Evolutionary conservation across 2,888 invertebrate species (phyloP), one percentile per base, ranked within the genome.

Genomic region (Drosophila rellima): DNA sequence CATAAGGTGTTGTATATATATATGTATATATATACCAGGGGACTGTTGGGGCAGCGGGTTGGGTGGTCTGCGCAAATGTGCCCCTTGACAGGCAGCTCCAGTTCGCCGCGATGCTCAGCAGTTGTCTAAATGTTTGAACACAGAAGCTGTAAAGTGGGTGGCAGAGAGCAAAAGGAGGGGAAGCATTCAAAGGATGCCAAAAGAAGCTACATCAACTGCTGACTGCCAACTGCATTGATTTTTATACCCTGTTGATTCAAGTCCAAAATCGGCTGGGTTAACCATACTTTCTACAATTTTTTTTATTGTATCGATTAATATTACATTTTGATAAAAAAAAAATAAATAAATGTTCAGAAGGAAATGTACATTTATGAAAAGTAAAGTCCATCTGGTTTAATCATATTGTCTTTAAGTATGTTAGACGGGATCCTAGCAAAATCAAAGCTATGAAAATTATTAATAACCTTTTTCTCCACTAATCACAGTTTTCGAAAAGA

Each of bases 41-140:
- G 8, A 8, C 39, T 42, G 3, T 7, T 45, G 45, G 39, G 11
- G 23, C 42, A 11, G 39, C 33, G 48, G 52, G 50, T 33, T 68
- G 61, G 77, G 65, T 70, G 78, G 65, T 52, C 64, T 69, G 73
- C 57, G 55, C 70, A 70, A 78, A 70, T 74, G 70, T 67, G 68
- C 62, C 74, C 74, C 56, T 74, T 70, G 70, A 67, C 52, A 44
- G 63, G 68, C 74, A 68, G 61, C 65, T 67, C 13, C 59, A 73
- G 61, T 64, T 51, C 37, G 74, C 66, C 50, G 66, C 75, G 57
- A 55, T 75, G 68, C 67, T 71, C 64, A 52, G 64, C 64, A 75
- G 67, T 82, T 84, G 80, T 79, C 74, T 64, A 75, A 82, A 85
- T 82, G 80, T 71, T 82, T 78, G 82, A 70, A 69, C 69, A 44